phyloP scores from a whole-genome alignment of 2,888 invertebrate genomes.

The Euplexia lucipara region DNA sequence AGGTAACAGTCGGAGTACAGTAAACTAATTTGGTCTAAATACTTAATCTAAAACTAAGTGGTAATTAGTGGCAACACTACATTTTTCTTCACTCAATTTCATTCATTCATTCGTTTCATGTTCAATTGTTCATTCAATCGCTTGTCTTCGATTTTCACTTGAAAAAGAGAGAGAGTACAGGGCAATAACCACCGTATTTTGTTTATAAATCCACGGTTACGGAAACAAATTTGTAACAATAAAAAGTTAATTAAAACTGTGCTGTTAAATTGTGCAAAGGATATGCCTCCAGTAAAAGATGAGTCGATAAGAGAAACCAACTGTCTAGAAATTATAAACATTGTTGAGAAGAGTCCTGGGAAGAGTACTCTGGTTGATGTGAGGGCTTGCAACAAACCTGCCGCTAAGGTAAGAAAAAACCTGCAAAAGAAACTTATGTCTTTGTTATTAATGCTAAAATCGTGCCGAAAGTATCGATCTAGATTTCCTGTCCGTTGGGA shows the following conservation, averaged over 20 bases:
- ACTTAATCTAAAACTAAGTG: no score
- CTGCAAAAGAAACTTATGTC: background rate
- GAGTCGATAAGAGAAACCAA: slow-evolving; percentile 86
- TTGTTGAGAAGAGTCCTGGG: slow-evolving; percentile 87
- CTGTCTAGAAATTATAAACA: slow-evolving; percentile 87
- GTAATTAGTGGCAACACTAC: slow-evolving; percentile 1
- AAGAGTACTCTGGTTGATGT: slow-evolving; percentile 91
- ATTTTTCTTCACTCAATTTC: background rate
- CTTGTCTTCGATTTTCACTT: slow-evolving; percentile 72
- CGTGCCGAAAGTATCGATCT: slow-evolving; percentile 43
- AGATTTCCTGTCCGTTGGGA: slow-evolving; percentile 10
- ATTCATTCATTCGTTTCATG: slow-evolving; percentile 41
- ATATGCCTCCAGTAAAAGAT: slow-evolving; percentile 90
- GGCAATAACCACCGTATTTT: slow-evolving; percentile 34
- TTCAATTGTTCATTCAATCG: slow-evolving; percentile 32
- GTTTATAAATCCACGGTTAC: slow-evolving; percentile 40
- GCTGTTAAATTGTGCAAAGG: slow-evolving; percentile 68
- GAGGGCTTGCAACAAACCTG: slow-evolving; percentile 93
- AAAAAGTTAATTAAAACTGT: slow-evolving; percentile 46
- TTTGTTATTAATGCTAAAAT: slow-evolving; percentile 9
- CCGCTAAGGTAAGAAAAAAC: slow-evolving; percentile 90
- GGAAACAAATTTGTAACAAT: slow-evolving; percentile 19
- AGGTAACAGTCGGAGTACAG: no score
- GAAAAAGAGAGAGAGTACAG: slow-evolving; percentile 44
- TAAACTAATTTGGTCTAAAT: no score